Evolutionary conservation across 1,140 invertebrate species (phyloP), one percentile per base, ranked within the genome.

Genomic region (Maniola jurtina): DNA sequence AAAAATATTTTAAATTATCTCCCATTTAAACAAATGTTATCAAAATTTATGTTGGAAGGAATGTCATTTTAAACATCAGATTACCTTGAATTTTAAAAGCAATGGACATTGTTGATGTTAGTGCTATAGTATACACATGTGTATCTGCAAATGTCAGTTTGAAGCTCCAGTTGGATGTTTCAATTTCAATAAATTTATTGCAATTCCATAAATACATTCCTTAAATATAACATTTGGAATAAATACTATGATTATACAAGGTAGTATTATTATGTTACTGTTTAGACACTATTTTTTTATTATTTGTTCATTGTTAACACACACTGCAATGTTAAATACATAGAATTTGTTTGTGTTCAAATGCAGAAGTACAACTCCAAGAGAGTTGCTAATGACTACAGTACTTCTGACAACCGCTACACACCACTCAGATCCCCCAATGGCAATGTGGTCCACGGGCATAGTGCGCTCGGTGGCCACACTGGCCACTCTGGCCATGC

Each of bases 401-500:
- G 91, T 70, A 74, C 79, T 80, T 75, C 86, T 80, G 86, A 89
- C 66, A 83, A 75, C 71, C 81, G 80, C 65, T 90, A 90, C 77
- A 80, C 80, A 75, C 84, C 83, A 68, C 81, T 88, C 58, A 78
- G 84, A 72, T 90, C 88, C 73, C 88, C 86, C 63, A 90, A 90
- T 77, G 88, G 88, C 61, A 89, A 89, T 81, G 81, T 91, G 62
- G 45, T 48, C 6, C 45, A 48, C 82, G 91, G 61, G 52, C 73
- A 59, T 85, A 89, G 45, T 70, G 80, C 80, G 52, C 73, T 57
- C 87, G 88, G 45, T 70, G 80, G 80, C 76, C 94, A 96, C 77
- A 94, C 95, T 25, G 94, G 81, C 93, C 94, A 79, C 92, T 94
- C 88, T 91, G 76, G 93, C 66, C 94, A 95, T 57, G 92, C 67